These are phyloP conservation scores for Euspilapteryx auroguttella DNA, from an alignment of 2,888 invertebrate species.

Conservation along the genomic window DNA sequence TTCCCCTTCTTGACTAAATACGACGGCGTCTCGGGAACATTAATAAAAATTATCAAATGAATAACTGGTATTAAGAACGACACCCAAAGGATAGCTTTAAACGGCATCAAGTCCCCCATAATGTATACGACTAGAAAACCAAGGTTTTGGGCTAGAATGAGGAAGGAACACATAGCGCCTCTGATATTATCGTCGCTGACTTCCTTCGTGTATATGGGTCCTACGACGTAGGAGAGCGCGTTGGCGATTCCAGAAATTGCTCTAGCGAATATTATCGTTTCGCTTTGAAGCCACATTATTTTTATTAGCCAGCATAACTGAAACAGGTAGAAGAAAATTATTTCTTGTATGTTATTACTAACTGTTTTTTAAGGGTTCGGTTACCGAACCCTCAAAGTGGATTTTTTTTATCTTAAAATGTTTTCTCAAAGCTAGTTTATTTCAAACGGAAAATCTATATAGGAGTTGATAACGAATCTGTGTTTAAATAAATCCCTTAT, in stretches of 20 bases:
- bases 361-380: too few relatives aligned
- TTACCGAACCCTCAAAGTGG: too few relatives aligned
- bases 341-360: too few relatives aligned
- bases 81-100: conserved; percentile 3
- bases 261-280: conserved; percentile 4
- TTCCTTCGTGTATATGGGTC: conserved; percentile 15
- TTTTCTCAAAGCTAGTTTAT: too few relatives aligned
- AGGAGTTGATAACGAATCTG: too few relatives aligned
- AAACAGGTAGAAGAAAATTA: too few relatives aligned
- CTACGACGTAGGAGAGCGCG: conserved; percentile 6
- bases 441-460: too few relatives aligned
- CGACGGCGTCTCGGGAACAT: conserved; percentile 10
- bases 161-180: conserved; percentile 14
- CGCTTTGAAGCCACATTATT: conserved; percentile 2
- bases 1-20: conserved; percentile 8
- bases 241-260: conserved; percentile 5
- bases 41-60: conserved; percentile 4
- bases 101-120: conserved; percentile 4
- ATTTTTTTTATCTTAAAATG: too few relatives aligned
- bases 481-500: too few relatives aligned
- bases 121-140: conserved; percentile 6
- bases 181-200: conserved; percentile 15
- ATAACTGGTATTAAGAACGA: conserved; percentile 3
- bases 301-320: conserved; percentile 7
- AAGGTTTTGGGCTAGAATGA: conserved; percentile 8